Evolutionary conservation across 1,140 invertebrate genomes (phyloP).

Genomic region (Drosophila ironensis): DNA sequence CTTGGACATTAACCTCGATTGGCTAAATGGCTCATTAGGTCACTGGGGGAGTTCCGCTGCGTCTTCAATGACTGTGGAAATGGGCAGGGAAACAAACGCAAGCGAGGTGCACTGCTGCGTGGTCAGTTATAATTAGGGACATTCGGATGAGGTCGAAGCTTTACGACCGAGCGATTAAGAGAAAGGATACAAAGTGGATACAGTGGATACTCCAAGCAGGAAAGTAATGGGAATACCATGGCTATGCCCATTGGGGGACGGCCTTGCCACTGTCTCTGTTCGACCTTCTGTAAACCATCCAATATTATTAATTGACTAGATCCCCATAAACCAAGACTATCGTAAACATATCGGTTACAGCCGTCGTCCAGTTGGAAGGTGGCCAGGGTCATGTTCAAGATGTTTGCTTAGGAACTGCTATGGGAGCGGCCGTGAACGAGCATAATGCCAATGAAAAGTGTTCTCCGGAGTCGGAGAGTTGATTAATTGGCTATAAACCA

Average conservation of each 20-base stretch:
- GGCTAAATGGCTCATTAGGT: slow-evolving; percentile 75
- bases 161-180: slow-evolving; percentile 62
- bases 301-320: slow-evolving; percentile 70
- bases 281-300: slow-evolving; percentile 14
- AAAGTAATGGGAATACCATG: slow-evolving; percentile 16
- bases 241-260: slow-evolving; percentile 27
- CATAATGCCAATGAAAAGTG: slow-evolving; percentile 21
- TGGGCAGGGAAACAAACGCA: slow-evolving; percentile 39
- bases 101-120: slow-evolving; percentile 68
- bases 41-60: slow-evolving; percentile 46
- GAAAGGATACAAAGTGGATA: slow-evolving; percentile 30
- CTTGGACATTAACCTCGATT: slow-evolving; percentile 71
- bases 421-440: slow-evolving; percentile 27
- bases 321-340: slow-evolving; percentile 18
- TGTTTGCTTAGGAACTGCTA: slow-evolving; percentile 19
- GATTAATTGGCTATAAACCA: slow-evolving; percentile 72
- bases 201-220: neutral
- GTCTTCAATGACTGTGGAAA: slow-evolving; percentile 23
- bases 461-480: slow-evolving; percentile 27
- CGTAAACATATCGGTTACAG: slow-evolving; percentile 56
- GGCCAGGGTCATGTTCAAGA: slow-evolving; percentile 29
- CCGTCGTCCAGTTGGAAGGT: slow-evolving; percentile 33
- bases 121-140: slow-evolving; percentile 75
- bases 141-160: slow-evolving; percentile 29
- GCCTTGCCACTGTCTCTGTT: too few species aligned